Evolutionary conservation across 37 sponge, comb jelly and placozoan species (phyloP).

Genomic region (Axinella damicornis): DNA sequence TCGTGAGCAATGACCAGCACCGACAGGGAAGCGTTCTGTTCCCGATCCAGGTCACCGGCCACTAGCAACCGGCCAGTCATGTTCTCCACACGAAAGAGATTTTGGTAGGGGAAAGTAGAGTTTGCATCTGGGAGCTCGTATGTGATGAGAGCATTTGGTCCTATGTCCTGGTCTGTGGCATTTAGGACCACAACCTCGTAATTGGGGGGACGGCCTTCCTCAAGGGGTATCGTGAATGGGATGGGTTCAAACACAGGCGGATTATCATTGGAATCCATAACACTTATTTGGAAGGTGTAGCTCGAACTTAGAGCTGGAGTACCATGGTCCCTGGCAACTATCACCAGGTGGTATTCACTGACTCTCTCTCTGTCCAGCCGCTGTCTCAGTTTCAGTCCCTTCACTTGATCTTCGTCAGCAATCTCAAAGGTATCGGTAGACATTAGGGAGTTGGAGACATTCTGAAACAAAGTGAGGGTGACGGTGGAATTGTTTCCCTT

Average conservation of each 20-base stretch:
- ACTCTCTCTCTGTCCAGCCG: slow-evolving; percentile 50
- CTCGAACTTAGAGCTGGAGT: slow-evolving; percentile 11
- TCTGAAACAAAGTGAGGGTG: slow-evolving; percentile 8
- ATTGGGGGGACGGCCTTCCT: background rate
- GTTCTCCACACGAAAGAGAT: slow-evolving; percentile 13
- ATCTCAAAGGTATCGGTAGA: slow-evolving; percentile 12
- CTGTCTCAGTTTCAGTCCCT: background rate
- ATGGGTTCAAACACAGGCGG: slow-evolving; percentile 60
- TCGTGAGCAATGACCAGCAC: slow-evolving; percentile 58
- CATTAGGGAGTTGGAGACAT: background rate
- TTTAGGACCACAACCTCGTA: background rate
- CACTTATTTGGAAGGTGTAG: slow-evolving; percentile 19
- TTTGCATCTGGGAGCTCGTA: slow-evolving; percentile 20
- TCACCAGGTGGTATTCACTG: slow-evolving; percentile 32
- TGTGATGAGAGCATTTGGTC: slow-evolving; percentile 28
- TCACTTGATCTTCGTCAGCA: background rate
- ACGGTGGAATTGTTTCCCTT: slow-evolving; percentile 14
- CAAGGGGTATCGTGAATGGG: background rate
- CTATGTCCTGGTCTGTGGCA: slow-evolving; percentile 53
- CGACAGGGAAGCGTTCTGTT: slow-evolving; percentile 3
- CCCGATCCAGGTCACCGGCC: slow-evolving; percentile 37
- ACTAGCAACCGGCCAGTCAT: slow-evolving; percentile 30
- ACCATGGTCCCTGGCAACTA: slow-evolving; percentile 52
- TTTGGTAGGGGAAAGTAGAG: slow-evolving; percentile 43
- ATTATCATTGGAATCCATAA: slow-evolving; percentile 64